Evolutionary conservation across 2,888 invertebrate genomes (phyloP).

Genomic region (Calliopum simillimum): DNA sequence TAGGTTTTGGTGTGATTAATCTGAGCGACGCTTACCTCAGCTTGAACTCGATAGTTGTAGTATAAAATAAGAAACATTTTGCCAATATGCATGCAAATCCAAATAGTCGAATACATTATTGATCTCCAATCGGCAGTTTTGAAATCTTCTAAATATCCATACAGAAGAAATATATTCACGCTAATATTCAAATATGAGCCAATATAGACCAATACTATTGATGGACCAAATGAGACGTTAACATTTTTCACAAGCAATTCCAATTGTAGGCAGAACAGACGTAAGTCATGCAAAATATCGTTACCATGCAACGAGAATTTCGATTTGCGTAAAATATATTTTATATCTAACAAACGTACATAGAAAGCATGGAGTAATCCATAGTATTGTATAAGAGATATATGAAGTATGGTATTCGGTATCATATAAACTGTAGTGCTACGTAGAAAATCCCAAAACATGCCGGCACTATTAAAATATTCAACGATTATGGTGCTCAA

Average conservation of each 20-base stretch:
- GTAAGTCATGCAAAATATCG: constrained; percentile 37
- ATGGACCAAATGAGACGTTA: constrained; percentile 46
- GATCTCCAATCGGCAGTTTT: constrained; percentile 34
- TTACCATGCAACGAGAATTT: constrained; percentile 31
- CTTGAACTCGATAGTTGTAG: constrained; percentile 46
- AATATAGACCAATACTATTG: constrained; percentile 46
- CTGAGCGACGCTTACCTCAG: constrained; percentile 44
- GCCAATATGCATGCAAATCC: constrained; percentile 47
- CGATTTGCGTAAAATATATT: constrained; percentile 34
- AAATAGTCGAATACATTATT: constrained; percentile 40
- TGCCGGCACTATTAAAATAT: constrained; percentile 40
- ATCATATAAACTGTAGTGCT: constrained; percentile 43
- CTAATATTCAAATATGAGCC: constrained; percentile 49
- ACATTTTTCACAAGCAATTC: constrained; percentile 47
- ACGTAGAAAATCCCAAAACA: constrained; percentile 24
- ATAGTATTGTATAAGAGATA: constrained; percentile 51
- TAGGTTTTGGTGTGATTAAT: neutral
- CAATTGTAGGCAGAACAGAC: constrained; percentile 44
- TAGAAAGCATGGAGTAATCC: constrained; percentile 43
- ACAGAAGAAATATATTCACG: constrained; percentile 50
- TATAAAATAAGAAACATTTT: constrained; percentile 51
- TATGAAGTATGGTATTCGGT: constrained; percentile 49
- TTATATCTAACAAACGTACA: constrained; percentile 42
- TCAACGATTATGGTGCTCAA: constrained; percentile 28
- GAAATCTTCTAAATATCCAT: constrained; percentile 41